A percentile compares a stretch with the other conserved stretches of the same genome.
These are phyloP conservation scores for Achlya flavicornis DNA, from an alignment of 2,888 invertebrate species.

Conservation along the genomic window DNA sequence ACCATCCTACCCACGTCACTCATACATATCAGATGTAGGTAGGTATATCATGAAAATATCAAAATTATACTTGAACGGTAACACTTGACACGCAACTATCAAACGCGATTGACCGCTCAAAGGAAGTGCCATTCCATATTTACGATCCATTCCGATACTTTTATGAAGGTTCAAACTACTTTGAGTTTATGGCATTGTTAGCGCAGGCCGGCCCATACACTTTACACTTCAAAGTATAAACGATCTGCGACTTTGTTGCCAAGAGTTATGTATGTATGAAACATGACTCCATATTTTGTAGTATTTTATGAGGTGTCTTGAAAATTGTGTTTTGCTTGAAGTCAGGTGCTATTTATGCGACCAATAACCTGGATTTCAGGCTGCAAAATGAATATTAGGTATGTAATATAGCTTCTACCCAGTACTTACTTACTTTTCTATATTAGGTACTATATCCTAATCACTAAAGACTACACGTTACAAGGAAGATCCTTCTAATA, in stretches of 20 bases:
- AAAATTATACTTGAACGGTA: background rate
- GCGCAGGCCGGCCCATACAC: slow-evolving; percentile 29
- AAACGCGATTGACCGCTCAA: slow-evolving; percentile 38
- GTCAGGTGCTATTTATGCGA: background rate
- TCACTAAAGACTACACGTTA: too few species aligned
- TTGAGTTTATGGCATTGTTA: slow-evolving; percentile 45
- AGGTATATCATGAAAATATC: background rate
- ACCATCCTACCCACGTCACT: too few species aligned
- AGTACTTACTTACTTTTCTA: too few species aligned
- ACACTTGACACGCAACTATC: slow-evolving; percentile 12
- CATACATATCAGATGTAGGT: too few species aligned
- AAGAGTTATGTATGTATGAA: slow-evolving; percentile 11
- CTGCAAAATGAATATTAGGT: too few species aligned
- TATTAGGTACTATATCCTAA: too few species aligned
- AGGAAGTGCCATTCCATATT: slow-evolving; percentile 51
- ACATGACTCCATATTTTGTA: slow-evolving; percentile 12
- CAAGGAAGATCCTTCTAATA: too few species aligned
- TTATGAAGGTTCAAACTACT: slow-evolving; percentile 40
- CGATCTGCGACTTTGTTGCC: slow-evolving; percentile 19
- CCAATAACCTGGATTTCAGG: too few species aligned
- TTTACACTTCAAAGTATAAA: slow-evolving; percentile 20
- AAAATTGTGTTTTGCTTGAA: too few species aligned
- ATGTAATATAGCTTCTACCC: too few species aligned
- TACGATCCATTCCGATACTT: slow-evolving; percentile 57
- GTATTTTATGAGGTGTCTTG: slow-evolving; percentile 11